Base-by-base conservation (phyloP, 53 echinoderm and acorn worm genomes). In the Antedon mediterranea region DNA sequence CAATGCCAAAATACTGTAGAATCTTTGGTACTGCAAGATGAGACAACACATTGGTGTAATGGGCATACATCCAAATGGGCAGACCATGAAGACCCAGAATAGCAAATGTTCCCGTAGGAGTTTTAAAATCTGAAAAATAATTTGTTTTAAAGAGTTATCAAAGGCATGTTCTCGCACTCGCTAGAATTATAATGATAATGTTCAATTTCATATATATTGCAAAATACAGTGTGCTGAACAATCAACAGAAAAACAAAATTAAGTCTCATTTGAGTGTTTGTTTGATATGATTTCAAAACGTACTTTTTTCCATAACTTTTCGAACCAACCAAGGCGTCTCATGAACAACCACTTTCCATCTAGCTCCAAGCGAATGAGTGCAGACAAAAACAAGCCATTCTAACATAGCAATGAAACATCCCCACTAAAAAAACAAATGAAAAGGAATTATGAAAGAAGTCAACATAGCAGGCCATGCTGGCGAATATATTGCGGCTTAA, bases 371-470 rank as follows among this genome's bases (percentile, higher is more conserved):
- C 57, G 80, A 86, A 77, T 95, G 97, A 15, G 97, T 95, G 57
- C 97, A 95, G 3, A 92, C 97, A 78, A 95, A 92, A 0, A 87
- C 92, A 23, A 83, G 79, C 97, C 97, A 95, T 42, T 95, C 97
- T 27, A 92, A 18, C 0, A 89, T 85, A 34, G 88, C 87, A 20
- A 95, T 80, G 72, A 95, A 89, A 28, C 85, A 90, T 9, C 97
- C 97, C 97, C 97, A 95, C 97, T 95, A 82, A 20, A 82, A n/a
- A 78, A 76, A 27, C 74, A 76, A 33, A 81, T 43, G 9, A 23
- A 28, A 43, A 33, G 37, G 29, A 20, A n/a, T 14, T n/a, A n/a
- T n/a, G n/a, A n/a, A n/a, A n/a, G n/a, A n/a, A n/a, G n/a, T n/a
- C n/a, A n/a, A n/a, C n/a, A n/a, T n/a, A n/a, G n/a, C n/a, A n/a